phyloP scores from a whole-genome alignment of 1,140 invertebrate genomes.

The Nasonia giraulti region DNA sequence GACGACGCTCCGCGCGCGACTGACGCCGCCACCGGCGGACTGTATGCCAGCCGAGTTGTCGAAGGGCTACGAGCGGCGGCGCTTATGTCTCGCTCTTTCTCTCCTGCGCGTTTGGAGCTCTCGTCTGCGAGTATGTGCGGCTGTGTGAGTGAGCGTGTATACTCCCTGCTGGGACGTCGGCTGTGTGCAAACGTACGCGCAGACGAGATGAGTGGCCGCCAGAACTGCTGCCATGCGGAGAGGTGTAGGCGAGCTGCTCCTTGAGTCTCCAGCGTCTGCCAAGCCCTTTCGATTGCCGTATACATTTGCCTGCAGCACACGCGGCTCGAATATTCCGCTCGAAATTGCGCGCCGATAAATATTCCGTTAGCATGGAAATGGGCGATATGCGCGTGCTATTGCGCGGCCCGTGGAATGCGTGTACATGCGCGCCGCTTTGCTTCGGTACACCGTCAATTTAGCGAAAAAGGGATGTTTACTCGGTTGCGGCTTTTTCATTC shows the following conservation, averaged over 20 bases:
- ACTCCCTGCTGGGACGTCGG: neutral
- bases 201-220: neutral
- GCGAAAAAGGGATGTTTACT: neutral
- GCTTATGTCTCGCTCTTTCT: neutral
- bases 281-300: constrained; percentile 7
- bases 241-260: too few relatives aligned
- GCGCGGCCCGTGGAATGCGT: neutral
- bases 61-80: constrained; percentile 33
- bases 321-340: neutral
- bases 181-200: neutral
- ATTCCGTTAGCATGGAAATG: neutral
- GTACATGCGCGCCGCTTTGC: too few relatives aligned
- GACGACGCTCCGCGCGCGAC: constrained; percentile 48
- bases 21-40: constrained; percentile 45
- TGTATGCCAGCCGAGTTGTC: constrained; percentile 36
- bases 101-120: neutral
- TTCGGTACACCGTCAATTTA: neutral
- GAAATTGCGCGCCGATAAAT: neutral
- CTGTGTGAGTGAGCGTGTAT: too few relatives aligned
- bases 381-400: neutral
- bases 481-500: neutral
- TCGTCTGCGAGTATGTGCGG: neutral
- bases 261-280: neutral
- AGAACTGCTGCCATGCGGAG: neutral
- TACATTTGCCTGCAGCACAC: neutral